These are phyloP conservation scores for Corella eumyota DNA, from an alignment of 23 tunicate species.

Conservation along the genomic window DNA sequence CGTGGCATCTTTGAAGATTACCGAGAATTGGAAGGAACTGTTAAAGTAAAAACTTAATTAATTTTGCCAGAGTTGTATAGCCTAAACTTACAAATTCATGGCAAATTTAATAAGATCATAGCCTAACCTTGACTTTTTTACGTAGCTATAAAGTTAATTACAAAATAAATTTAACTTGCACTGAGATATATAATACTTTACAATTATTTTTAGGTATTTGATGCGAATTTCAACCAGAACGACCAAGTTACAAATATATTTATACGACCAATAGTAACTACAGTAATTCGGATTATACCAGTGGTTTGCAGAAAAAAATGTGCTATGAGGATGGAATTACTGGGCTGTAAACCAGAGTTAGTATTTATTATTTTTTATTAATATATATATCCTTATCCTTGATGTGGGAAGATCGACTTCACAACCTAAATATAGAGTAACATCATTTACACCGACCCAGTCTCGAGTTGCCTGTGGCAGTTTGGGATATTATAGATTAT, in stretches of 20 bases:
- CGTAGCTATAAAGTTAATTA: no score
- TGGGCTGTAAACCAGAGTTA: conserved; percentile 64
- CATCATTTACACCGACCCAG: no score
- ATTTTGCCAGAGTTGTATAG: no score
- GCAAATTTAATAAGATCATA: no score
- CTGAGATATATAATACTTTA: no score
- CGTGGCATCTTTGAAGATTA: conserved; percentile 25
- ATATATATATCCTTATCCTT: no score
- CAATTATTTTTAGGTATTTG: conserved; percentile 68
- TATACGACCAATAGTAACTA: conserved; percentile 54
- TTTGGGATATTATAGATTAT: no score
- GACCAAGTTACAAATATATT: conserved; percentile 63
- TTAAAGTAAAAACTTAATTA: conserved; percentile 16
- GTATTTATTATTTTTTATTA: neutral
- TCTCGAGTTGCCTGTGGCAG: no score
- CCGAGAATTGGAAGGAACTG: conserved; percentile 30
- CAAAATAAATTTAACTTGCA: no score
- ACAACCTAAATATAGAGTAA: neutral
- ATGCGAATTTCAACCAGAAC: conserved; percentile 61
- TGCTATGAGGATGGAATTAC: conserved; percentile 57
- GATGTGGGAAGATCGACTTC: no score
- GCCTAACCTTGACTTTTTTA: no score
- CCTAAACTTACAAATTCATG: no score
- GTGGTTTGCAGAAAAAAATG: conserved; percentile 30
- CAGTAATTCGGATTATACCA: conserved; percentile 22